These are phyloP conservation scores for Cynodonichthys magdalenae DNA, from an alignment of 2,797 vertebrate species.

Conservation along the genomic window DNA sequence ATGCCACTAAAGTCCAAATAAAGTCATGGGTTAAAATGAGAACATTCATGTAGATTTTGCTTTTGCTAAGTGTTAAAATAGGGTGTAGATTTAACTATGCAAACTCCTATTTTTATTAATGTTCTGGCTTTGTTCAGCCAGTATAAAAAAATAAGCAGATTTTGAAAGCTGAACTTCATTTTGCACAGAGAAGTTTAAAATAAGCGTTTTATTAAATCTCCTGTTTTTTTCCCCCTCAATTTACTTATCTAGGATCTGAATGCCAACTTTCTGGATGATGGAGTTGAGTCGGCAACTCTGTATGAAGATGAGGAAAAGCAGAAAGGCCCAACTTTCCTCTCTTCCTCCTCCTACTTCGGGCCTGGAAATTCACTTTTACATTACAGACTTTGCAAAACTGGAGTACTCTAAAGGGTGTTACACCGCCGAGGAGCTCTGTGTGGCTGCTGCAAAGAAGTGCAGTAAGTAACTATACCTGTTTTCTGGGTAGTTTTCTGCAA, in stretches of 20 bases:
- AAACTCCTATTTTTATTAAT: too few relatives aligned
- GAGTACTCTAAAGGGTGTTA: conserved; percentile 83
- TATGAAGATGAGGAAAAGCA: conserved; percentile 91
- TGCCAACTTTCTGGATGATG: conserved; percentile 85
- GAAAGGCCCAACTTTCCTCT: conserved; percentile 76
- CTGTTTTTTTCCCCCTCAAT: background rate
- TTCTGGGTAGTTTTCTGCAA: background rate
- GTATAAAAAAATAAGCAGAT: background rate
- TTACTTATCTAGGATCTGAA: conserved; percentile 83
- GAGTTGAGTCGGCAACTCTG: conserved; percentile 95
- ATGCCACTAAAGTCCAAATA: too few relatives aligned
- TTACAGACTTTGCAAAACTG: conserved; percentile 79
- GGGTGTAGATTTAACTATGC: too few relatives aligned
- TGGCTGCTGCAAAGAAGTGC: conserved; percentile 88
- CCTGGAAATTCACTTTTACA: conserved; percentile 90
- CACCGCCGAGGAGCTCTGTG: conserved; percentile 89
- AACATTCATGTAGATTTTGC: too few relatives aligned
- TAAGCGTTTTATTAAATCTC: background rate
- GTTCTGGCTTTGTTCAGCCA: background rate
- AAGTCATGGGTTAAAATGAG: too few relatives aligned
- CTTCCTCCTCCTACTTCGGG: conserved; percentile 78
- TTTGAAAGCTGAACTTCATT: background rate
- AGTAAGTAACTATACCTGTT: conserved; percentile 74
- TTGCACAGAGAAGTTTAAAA: background rate
- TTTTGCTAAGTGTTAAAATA: too few relatives aligned